These are phyloP conservation scores for Drosophila guanche DNA, from an alignment of 1,140 invertebrate species.

Conservation along the genomic window DNA sequence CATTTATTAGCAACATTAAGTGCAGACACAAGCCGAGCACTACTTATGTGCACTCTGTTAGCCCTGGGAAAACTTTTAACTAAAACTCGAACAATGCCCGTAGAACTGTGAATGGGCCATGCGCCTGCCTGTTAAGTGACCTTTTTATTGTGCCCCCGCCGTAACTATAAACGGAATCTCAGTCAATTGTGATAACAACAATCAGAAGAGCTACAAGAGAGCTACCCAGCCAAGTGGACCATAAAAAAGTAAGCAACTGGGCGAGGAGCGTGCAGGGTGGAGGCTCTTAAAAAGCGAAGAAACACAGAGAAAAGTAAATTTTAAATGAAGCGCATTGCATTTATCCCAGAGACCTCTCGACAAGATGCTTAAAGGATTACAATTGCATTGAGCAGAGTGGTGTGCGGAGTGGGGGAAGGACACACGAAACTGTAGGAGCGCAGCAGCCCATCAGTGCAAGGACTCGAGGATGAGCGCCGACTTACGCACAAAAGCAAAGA, in stretches of 20 bases:
- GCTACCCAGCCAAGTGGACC: slow-evolving; percentile 49
- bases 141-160: slow-evolving; percentile 50
- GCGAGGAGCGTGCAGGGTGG: slow-evolving; percentile 21
- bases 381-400: slow-evolving; percentile 52
- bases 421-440: not conserved
- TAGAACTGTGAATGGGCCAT: slow-evolving; percentile 20
- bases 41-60: slow-evolving; percentile 46
- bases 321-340: slow-evolving; percentile 74
- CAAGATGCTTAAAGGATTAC: slow-evolving; percentile 74
- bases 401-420: not conserved
- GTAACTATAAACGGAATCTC: slow-evolving; percentile 68
- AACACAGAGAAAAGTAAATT: slow-evolving; percentile 53
- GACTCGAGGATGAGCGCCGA: slow-evolving; percentile 35
- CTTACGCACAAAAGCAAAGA: slow-evolving; percentile 41
- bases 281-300: slow-evolving; percentile 38
- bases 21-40: slow-evolving; percentile 30
- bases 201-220: slow-evolving; percentile 44
- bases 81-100: slow-evolving; percentile 56
- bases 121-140: slow-evolving; percentile 61
- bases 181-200: slow-evolving; percentile 74
- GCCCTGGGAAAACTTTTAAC: slow-evolving; percentile 36
- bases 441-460: not conserved
- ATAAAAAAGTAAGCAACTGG: slow-evolving; percentile 63
- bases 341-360: slow-evolving; percentile 50
- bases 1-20: slow-evolving; percentile 35